Percentiles rank a stretch among this genome's conserved stretches.
phyloP scores from a whole-genome alignment of 1,140 invertebrate genomes.

The Dreissena polymorpha region DNA sequence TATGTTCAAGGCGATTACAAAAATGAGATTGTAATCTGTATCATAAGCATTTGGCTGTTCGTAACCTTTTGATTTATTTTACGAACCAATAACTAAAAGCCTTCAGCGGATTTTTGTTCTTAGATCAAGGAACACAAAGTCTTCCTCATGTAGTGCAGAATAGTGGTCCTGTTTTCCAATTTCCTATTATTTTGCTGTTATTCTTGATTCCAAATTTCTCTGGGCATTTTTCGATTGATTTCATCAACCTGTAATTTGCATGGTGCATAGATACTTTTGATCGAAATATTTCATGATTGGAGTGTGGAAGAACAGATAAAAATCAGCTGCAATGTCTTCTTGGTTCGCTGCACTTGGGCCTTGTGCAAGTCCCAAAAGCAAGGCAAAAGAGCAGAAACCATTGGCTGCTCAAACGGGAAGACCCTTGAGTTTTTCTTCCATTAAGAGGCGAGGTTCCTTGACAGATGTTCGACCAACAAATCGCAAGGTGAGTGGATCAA shows the following conservation, averaged over 20 bases:
- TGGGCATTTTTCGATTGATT: too few relatives aligned
- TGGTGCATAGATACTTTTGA: too few relatives aligned
- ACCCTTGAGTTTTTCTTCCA: conserved; percentile 25
- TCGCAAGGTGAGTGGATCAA: conserved; percentile 43
- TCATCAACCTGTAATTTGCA: too few relatives aligned
- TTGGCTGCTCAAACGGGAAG: conserved; percentile 4
- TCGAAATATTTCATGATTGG: background rate
- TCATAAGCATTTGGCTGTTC: conserved; percentile 39
- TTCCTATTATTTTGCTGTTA: background rate
- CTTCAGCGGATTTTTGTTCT: conserved; percentile 49
- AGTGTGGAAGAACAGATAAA: background rate
- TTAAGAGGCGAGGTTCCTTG: conserved; percentile 48
- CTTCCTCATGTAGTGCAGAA: conserved; percentile 4
- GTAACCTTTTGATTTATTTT: conserved; percentile 40
- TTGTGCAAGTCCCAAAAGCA: conserved; percentile 53
- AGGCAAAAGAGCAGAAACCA: conserved; percentile 40
- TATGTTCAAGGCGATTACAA: too few relatives aligned
- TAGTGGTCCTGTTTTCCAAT: background rate
- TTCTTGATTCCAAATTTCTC: too few relatives aligned
- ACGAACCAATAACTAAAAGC: conserved; percentile 35
- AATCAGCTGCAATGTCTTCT: conserved; percentile 31
- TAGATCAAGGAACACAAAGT: conserved; percentile 15
- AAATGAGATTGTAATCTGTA: conserved; percentile 49
- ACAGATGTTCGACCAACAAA: conserved; percentile 47
- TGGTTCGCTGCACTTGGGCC: conserved; percentile 54